phyloP scores from a whole-genome alignment of 2,113 vertebrate species.

The Tinamus guttatus region DNA sequence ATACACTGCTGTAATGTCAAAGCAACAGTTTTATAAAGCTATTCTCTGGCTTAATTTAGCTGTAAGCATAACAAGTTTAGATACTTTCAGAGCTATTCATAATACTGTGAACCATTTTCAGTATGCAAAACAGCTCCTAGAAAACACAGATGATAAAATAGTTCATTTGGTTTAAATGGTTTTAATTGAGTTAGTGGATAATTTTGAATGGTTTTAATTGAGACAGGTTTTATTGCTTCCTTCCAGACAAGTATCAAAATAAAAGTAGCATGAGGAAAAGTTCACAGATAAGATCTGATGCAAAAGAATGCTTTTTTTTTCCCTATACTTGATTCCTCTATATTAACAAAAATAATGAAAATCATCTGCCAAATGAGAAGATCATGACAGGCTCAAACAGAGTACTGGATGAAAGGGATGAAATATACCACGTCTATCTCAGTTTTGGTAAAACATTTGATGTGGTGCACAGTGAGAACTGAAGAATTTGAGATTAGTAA shows the following conservation, averaged over 20 bases:
- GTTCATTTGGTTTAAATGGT: background rate
- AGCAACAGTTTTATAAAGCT: background rate
- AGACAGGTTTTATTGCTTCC: background rate
- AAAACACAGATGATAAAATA: background rate
- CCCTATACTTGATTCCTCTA: background rate
- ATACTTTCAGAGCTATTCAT: background rate
- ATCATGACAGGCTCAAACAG: background rate
- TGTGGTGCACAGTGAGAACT: background rate
- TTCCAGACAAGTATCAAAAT: background rate
- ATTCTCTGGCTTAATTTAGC: background rate
- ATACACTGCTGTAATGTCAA: background rate
- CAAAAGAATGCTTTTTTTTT: background rate
- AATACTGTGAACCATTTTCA: conserved; percentile 2
- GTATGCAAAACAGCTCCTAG: background rate
- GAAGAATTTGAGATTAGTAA: background rate
- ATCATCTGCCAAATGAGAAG: conserved; percentile 1
- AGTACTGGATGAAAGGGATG: background rate
- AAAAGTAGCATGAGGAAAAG: background rate
- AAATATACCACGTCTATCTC: background rate
- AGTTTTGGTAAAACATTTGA: background rate
- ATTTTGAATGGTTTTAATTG: background rate
- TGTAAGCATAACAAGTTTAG: background rate
- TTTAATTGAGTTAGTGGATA: conserved; percentile 9
- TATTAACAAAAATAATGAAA: background rate
- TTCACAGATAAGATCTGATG: background rate